Conservation (phyloP, 2,113 vertebrate genomes). For the Litocranius walleri region DNA sequence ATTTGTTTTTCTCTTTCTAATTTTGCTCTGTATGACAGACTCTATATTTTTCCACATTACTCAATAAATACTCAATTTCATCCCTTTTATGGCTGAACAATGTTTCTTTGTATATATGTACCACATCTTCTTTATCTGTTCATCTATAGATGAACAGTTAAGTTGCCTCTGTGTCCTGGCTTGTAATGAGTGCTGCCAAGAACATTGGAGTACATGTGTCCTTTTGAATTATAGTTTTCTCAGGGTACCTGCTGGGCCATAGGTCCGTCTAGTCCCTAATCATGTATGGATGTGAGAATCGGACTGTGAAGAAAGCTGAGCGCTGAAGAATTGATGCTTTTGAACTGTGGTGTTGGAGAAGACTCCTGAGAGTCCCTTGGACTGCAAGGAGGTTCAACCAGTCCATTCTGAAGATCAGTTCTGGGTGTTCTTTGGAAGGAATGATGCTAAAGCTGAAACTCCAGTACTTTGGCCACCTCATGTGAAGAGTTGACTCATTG, state of each 20-base stretch:
- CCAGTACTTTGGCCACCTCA: too few species aligned
- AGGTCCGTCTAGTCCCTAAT: too few species aligned
- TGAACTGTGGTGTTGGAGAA: too few species aligned
- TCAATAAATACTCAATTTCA: neutral
- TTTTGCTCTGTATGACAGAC: neutral
- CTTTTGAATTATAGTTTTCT: neutral
- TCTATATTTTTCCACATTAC: neutral
- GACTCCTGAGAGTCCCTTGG: too few species aligned
- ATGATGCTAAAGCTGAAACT: too few species aligned
- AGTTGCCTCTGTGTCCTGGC: neutral
- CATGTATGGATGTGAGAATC: too few species aligned
- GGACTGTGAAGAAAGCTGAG: too few species aligned
- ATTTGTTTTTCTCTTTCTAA: neutral
- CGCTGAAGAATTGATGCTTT: too few species aligned
- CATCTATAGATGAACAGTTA: neutral
- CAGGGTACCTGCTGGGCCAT: neutral
- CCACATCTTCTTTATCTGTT: neutral
- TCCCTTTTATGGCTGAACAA: neutral
- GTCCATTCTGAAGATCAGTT: too few species aligned
- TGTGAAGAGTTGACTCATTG: too few species aligned
- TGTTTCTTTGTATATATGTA: neutral
- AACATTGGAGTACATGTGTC: neutral
- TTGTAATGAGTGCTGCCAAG: neutral
- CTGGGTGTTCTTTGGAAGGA: too few species aligned
- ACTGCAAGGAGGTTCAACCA: too few species aligned